Conservation (phyloP, 2,797 vertebrate genomes). For the Anableps anableps region DNA sequence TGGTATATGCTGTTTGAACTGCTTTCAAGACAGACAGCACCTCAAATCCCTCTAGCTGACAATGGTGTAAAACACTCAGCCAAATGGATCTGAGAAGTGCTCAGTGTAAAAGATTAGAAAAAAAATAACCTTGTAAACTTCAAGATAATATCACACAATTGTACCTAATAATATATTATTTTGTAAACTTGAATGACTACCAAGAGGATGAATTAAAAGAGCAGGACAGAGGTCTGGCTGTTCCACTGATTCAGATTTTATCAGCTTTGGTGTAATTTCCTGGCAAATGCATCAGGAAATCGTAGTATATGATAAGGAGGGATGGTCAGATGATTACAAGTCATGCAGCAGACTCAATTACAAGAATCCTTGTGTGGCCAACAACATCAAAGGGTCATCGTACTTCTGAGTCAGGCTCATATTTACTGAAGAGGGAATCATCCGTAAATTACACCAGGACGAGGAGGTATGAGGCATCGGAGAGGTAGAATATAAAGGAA, state of each 20-base stretch:
- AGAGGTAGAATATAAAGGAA: slow-evolving; percentile 16
- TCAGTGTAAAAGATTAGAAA: neutral
- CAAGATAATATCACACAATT: neutral
- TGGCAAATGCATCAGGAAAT: slow-evolving; percentile 18
- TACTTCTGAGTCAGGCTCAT: slow-evolving; percentile 36
- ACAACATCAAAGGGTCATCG: slow-evolving; percentile 23
- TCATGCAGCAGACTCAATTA: slow-evolving; percentile 7
- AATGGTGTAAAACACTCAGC: neutral
- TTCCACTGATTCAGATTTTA: neutral
- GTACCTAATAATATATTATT: neutral
- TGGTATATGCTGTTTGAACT: neutral
- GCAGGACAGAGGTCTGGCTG: neutral
- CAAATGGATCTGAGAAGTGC: neutral
- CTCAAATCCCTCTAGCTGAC: neutral
- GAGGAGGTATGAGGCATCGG: slow-evolving; percentile 26
- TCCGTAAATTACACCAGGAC: slow-evolving; percentile 16
- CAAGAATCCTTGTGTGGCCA: slow-evolving; percentile 1
- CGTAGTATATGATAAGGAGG: slow-evolving; percentile 32
- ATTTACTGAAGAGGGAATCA: slow-evolving; percentile 35
- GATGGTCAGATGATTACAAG: slow-evolving; percentile 29
- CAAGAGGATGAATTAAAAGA: neutral
- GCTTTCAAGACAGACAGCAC: neutral
- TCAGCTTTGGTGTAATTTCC: slow-evolving; percentile 24
- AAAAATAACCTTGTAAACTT: neutral
- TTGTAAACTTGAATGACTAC: neutral